A percentile compares a stretch with the other conserved stretches of the same genome.
phyloP scores from a whole-genome alignment of 2,888 invertebrate genomes.

The Lycophotia porphyrea region DNA sequence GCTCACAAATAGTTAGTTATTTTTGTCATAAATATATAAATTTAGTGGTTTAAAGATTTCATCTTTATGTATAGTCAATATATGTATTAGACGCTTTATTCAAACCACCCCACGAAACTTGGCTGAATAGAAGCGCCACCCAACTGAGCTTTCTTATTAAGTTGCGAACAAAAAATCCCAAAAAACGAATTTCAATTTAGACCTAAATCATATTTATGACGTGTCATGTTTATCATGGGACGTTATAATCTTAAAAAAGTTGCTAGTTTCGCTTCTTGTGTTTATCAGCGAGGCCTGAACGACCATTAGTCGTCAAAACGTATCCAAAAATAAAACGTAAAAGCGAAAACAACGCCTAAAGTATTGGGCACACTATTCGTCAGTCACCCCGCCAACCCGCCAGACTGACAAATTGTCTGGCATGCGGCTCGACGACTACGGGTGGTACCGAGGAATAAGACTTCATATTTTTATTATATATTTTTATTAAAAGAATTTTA shows the following conservation, averaged over 20 bases:
- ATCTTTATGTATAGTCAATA: neutral
- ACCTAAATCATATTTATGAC: conserved; percentile 53
- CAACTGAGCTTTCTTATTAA: conserved; percentile 37
- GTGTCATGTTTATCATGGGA: conserved; percentile 52
- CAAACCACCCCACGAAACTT: neutral
- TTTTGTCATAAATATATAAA: neutral
- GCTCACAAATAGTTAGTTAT: neutral
- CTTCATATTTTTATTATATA: conserved; percentile 34
- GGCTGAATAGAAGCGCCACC: conserved; percentile 22
- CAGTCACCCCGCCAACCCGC: conserved; percentile 60
- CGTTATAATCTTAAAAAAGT: conserved; percentile 49
- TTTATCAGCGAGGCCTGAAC: conserved; percentile 60
- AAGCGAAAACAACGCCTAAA: conserved; percentile 63
- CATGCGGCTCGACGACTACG: conserved; percentile 63
- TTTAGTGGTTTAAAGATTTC: neutral
- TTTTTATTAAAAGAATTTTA: conserved; percentile 14
- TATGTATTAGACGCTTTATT: conserved; percentile 23
- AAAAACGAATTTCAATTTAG: conserved; percentile 35
- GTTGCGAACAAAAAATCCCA: conserved; percentile 24
- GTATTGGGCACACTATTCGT: conserved; percentile 65
- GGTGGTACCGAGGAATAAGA: conserved; percentile 47
- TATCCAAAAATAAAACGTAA: conserved; percentile 68
- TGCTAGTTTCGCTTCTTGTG: conserved; percentile 52
- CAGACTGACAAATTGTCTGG: conserved; percentile 76
- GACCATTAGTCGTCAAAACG: conserved; percentile 70